These are phyloP conservation scores for Proteles cristata DNA, from an alignment of 2,113 vertebrate species.

Conservation along the genomic window DNA sequence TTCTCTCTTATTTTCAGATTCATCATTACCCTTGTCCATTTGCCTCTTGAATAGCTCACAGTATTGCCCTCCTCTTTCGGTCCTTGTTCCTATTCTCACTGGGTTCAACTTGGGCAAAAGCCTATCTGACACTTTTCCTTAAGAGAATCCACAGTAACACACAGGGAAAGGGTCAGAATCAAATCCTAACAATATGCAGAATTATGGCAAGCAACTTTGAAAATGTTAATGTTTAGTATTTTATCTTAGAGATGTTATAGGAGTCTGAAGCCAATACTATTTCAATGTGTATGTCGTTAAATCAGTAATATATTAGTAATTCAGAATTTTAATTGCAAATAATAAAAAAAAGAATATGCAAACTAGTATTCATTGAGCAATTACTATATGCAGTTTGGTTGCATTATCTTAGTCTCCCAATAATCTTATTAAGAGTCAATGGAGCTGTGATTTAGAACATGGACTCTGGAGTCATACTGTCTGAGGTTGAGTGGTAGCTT, in stretches of 20 bases:
- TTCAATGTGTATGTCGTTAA: background rate
- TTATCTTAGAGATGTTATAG: background rate
- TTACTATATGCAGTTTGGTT: background rate
- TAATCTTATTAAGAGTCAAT: background rate
- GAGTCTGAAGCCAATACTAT: background rate
- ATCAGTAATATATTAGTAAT: background rate
- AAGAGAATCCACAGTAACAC: background rate
- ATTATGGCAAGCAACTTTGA: background rate
- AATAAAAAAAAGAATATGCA: background rate
- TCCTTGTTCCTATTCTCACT: background rate
- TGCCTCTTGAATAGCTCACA: background rate
- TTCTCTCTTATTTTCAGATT: background rate
- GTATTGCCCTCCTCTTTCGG: background rate
- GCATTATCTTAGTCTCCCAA: background rate
- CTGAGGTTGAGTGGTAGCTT: background rate
- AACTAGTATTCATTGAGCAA: background rate
- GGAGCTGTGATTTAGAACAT: background rate
- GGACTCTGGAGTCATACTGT: background rate
- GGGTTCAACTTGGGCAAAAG: background rate
- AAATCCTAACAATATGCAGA: background rate
- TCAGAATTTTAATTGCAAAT: background rate
- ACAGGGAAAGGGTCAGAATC: background rate
- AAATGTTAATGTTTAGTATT: background rate
- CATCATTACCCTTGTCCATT: rapidly evolving
- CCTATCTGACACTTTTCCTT: background rate